phyloP scores from a whole-genome alignment of 2,113 vertebrate genomes.

The Pelecanus crispus region DNA sequence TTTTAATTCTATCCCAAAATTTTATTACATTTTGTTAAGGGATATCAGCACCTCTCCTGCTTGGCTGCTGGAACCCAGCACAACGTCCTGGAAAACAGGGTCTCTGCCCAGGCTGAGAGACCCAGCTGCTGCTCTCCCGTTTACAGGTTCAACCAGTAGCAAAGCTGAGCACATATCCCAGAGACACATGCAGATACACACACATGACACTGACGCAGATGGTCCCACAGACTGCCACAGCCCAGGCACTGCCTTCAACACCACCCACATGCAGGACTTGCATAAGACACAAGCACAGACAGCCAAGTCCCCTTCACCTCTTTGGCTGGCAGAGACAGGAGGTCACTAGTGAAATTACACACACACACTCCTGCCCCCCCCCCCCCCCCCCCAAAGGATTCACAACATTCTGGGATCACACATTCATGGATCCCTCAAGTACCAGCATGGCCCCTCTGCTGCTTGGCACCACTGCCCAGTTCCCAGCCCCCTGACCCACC shows the following conservation, averaged over 20 bases:
- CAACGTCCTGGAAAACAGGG: neutral
- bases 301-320: neutral
- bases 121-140: neutral
- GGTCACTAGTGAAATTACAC: neutral
- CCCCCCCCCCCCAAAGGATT: neutral
- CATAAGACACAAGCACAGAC: neutral
- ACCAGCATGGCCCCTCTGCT: neutral
- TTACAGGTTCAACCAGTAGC: neutral
- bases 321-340: neutral
- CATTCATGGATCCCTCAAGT: neutral
- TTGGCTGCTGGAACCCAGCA: neutral
- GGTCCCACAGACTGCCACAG: neutral
- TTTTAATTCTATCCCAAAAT: neutral
- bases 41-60: neutral
- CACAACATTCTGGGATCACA: neutral
- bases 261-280: neutral
- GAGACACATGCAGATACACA: neutral
- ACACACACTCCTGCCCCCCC: too few species aligned
- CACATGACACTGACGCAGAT: accelerated
- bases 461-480: neutral
- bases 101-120: neutral
- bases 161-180: neutral
- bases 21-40: neutral
- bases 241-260: neutral
- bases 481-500: neutral